These are phyloP conservation scores for Chaenogobius annularis DNA, from an alignment of 2,113 vertebrate species.

Conservation along the genomic window DNA sequence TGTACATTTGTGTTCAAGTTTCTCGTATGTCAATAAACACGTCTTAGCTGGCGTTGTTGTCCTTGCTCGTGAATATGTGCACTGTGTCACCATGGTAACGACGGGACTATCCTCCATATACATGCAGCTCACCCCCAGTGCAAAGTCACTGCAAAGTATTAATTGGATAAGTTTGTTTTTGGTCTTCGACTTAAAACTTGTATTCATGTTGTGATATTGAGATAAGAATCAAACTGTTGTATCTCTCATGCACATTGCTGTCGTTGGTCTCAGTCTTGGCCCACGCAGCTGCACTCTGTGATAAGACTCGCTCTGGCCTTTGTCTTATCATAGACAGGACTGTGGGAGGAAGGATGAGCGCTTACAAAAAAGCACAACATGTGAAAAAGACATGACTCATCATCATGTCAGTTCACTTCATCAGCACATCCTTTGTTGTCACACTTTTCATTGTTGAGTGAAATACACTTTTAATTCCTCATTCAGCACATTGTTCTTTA, in stretches of 20 bases:
- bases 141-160: too few species aligned
- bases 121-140: too few species aligned
- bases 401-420: slow-evolving; percentile 25
- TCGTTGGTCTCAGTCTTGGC: slow-evolving; percentile 30
- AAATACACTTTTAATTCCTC: slow-evolving; percentile 32
- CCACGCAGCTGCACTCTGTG: slow-evolving; percentile 52
- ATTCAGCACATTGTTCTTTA: slow-evolving; percentile 11
- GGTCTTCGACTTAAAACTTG: too few species aligned
- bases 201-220: neutral
- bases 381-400: slow-evolving; percentile 47
- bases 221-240: neutral
- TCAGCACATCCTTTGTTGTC: slow-evolving; percentile 1
- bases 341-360: slow-evolving; percentile 47
- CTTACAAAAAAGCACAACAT: slow-evolving; percentile 24
- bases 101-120: too few species aligned
- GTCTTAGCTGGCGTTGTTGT: too few species aligned
- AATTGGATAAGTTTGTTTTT: too few species aligned
- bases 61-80: too few species aligned
- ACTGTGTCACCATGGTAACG: too few species aligned
- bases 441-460: neutral
- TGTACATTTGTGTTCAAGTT: too few species aligned
- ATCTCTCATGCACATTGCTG: slow-evolving; percentile 17
- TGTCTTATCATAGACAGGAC: slow-evolving; percentile 58
- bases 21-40: too few species aligned
- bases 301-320: slow-evolving; percentile 48